A percentile compares a stretch with the other conserved stretches of the same genome.
Evolutionary conservation across 2,888 invertebrate genomes (phyloP).

Genomic region (Geotrupes spiniger): DNA sequence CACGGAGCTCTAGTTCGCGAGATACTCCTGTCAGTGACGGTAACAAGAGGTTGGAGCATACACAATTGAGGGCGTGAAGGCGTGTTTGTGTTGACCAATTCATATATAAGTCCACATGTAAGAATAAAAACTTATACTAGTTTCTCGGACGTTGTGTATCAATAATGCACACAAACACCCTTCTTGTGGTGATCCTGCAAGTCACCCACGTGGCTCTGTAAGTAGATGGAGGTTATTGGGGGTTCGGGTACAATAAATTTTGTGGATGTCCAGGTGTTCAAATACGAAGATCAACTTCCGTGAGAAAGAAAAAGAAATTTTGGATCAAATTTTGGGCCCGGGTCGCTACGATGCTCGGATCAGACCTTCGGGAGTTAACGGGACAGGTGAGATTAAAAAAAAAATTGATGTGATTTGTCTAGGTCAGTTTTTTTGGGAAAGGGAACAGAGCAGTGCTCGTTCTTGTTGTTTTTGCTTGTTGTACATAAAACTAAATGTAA

Average conservation of each 20-base stretch:
- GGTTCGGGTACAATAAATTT: constrained; percentile 2
- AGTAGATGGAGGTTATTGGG: constrained; percentile 39
- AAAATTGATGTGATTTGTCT: constrained; percentile 4
- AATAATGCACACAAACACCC: constrained; percentile 37
- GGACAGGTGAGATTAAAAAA: constrained; percentile 73
- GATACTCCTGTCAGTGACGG: constrained; percentile 6
- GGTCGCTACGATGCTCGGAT: constrained; percentile 91
- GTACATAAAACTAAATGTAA: constrained; percentile 46
- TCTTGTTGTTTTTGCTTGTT: constrained; percentile 24
- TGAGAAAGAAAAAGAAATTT: constrained; percentile 90
- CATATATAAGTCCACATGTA: constrained; percentile 12
- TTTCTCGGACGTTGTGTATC: constrained; percentile 10
- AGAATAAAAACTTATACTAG: constrained; percentile 7
- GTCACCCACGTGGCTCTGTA: constrained; percentile 53
- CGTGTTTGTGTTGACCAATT: constrained; percentile 2
- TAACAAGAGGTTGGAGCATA: neutral
- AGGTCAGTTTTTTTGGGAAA: constrained; percentile 8
- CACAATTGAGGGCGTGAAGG: constrained; percentile 12
- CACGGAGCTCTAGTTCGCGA: constrained; percentile 8
- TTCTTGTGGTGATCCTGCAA: constrained; percentile 48
- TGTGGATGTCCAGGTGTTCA: constrained; percentile 61
- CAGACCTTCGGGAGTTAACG: constrained; percentile 89
- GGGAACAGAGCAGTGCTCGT: constrained; percentile 11
- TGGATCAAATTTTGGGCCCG: constrained; percentile 89
- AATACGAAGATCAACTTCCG: constrained; percentile 85